A percentile compares a stretch with the other conserved stretches of the same genome.
phyloP scores from a whole-genome alignment of 2,888 invertebrate species.

The Leptinotarsa juncta region DNA sequence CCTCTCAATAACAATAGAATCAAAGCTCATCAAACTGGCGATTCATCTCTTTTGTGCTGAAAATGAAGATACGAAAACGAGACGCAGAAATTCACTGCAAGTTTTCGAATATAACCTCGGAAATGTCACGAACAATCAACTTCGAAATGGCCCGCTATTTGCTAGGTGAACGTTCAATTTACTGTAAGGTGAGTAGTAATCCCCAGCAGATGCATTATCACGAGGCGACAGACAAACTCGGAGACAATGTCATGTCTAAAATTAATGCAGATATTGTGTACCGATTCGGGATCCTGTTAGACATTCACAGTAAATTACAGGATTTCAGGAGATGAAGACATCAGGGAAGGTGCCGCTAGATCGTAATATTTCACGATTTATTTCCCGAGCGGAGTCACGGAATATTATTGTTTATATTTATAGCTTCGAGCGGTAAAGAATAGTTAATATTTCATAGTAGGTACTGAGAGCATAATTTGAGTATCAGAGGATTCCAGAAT shows the following conservation, averaged over 20 bases:
- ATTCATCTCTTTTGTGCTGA: no score
- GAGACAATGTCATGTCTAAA: background rate
- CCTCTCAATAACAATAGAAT: no score
- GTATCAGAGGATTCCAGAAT: no score
- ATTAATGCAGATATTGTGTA: constrained; percentile 14
- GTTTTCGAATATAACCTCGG: background rate
- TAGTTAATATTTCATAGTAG: no score
- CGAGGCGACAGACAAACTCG: constrained; percentile 5
- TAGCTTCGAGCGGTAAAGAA: background rate
- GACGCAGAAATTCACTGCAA: background rate
- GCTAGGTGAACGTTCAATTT: constrained; percentile 5
- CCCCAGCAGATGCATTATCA: constrained; percentile 8
- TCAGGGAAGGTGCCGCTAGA: background rate
- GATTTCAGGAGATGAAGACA: background rate
- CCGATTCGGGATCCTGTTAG: constrained; percentile 2
- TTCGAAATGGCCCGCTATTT: constrained; percentile 5
- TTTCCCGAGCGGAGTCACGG: background rate
- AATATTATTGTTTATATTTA: constrained; percentile 1
- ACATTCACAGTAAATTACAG: background rate
- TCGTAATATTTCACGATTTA: background rate
- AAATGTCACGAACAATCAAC: constrained; percentile 1
- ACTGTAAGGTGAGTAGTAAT: background rate
- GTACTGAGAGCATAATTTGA: no score
- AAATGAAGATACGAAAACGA: no score
- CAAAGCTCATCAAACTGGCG: no score